A percentile compares a stretch with the other conserved stretches of the same genome.
Evolutionary conservation across 2,797 vertebrate genomes (phyloP).

Genomic region (Pogoniulus pusillus): DNA sequence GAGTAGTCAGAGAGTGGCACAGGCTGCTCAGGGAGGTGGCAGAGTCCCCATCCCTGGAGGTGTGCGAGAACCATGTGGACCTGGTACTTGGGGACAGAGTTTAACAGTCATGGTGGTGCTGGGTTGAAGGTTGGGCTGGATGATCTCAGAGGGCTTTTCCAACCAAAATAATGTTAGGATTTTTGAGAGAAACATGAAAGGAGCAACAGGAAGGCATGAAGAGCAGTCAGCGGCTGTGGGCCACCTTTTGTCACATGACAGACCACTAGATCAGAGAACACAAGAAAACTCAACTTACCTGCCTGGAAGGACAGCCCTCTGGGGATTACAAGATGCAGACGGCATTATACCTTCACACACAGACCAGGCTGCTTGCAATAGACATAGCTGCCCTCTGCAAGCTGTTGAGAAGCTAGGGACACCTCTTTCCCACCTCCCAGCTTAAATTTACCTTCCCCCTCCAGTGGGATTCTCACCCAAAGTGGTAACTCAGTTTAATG

Average conservation of each 20-base stretch:
- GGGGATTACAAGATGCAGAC: fast-evolving
- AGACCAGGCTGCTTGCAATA: background rate
- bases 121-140: too few species aligned
- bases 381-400: background rate
- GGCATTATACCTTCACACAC: background rate
- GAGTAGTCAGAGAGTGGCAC: too few species aligned
- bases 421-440: background rate
- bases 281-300: background rate
- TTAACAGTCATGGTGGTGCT: too few species aligned
- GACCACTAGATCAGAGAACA: background rate
- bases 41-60: too few species aligned
- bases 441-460: background rate
- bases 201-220: background rate
- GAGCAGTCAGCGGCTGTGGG: background rate
- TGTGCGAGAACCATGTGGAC: too few species aligned
- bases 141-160: too few species aligned
- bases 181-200: background rate
- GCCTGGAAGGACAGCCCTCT: background rate
- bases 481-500: background rate
- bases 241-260: background rate
- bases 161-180: too few species aligned
- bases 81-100: too few species aligned
- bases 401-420: background rate
- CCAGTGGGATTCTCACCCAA: background rate
- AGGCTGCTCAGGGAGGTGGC: too few species aligned